phyloP scores from a whole-genome alignment of 2,888 invertebrate species.

The Cheilosia pagana region DNA sequence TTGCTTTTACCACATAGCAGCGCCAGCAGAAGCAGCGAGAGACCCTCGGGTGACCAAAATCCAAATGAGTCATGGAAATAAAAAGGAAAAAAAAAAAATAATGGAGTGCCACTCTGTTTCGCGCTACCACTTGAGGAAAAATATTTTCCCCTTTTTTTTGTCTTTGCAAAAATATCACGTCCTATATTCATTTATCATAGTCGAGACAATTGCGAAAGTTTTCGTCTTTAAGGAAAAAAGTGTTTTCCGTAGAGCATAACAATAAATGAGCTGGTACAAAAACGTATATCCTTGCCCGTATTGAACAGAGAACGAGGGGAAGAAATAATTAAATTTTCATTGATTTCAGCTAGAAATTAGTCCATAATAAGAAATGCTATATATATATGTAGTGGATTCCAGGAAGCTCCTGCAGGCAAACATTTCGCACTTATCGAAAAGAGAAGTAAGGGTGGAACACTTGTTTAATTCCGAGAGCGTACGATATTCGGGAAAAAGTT shows the following conservation, averaged over 20 bases:
- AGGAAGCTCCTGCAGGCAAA: too few relatives aligned
- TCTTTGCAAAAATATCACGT: constrained; percentile 68
- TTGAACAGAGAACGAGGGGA: background rate
- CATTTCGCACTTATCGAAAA: too few relatives aligned
- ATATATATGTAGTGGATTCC: background rate
- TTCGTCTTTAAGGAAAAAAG: constrained; percentile 37
- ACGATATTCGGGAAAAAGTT: too few relatives aligned
- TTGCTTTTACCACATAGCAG: constrained; percentile 60
- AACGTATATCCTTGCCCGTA: constrained; percentile 24
- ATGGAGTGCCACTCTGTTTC: constrained; percentile 61
- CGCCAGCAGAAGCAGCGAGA: constrained; percentile 13
- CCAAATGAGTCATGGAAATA: constrained; percentile 69
- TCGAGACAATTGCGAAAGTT: constrained; percentile 70
- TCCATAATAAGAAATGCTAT: constrained; percentile 10
- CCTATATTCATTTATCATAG: constrained; percentile 72
- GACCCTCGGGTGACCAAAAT: constrained; percentile 64
- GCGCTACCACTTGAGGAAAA: constrained; percentile 48
- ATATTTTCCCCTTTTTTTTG: constrained; percentile 10
- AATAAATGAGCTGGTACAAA: constrained; percentile 58
- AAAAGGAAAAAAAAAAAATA: constrained; percentile 67
- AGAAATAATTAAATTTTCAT: constrained; percentile 72
- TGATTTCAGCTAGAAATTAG: constrained; percentile 65
- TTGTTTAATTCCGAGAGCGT: too few relatives aligned
- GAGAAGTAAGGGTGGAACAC: too few relatives aligned
- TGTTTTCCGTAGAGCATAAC: constrained; percentile 50